Evolutionary conservation across 2,888 invertebrate genomes (phyloP), one percentile per base, ranked within the genome.

Genomic region (Cheilosia grossa): DNA sequence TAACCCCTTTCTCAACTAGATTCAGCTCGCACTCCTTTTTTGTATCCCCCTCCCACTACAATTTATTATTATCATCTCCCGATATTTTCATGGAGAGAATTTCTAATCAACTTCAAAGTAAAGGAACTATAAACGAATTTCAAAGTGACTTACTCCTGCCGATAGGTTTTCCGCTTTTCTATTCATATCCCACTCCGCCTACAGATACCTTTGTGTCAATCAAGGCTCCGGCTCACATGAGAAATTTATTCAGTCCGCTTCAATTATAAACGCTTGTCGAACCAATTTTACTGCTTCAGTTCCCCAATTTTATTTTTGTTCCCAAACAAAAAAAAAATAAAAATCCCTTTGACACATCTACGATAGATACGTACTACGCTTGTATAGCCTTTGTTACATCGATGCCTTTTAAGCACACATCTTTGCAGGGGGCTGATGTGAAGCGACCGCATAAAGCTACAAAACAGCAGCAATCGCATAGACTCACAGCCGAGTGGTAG

Each of bases 281-380:
- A 83, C 69, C 82, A 83, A 83, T 79, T 79, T 83, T 67, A 74
- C 79, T 79, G 82, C 82, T 73, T 83, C 82, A 73, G 63, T 74
- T 83, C 79, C 79, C 79, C 69, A 79, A 79, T 78, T 83, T 78
- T 83, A 74, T 83, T 73, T 73, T 79, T 58, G 42, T 64, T 64
- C 27, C 7, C 53, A 49, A 49, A 81, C 3, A 13, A 33, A 9
- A 37, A 37, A 37, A 37, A 37, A 37, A 9, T 1, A 0, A 37
- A 70, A 78, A 53, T 72, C 53, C 56, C 67, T 79, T 82, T 74
- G 83, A 83, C 70, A 83, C 58, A 73, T 61, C 73, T 56, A 80
- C 30, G 63, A 70, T 19, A 58, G 17, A 44, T 17, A 9, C 17
- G 17, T 44, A 53, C 27, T 70, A 69, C 53, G 74, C 70, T 66